Base-by-base conservation (phyloP, 2,113 vertebrate genomes). In the Hippocampus comes region DNA sequence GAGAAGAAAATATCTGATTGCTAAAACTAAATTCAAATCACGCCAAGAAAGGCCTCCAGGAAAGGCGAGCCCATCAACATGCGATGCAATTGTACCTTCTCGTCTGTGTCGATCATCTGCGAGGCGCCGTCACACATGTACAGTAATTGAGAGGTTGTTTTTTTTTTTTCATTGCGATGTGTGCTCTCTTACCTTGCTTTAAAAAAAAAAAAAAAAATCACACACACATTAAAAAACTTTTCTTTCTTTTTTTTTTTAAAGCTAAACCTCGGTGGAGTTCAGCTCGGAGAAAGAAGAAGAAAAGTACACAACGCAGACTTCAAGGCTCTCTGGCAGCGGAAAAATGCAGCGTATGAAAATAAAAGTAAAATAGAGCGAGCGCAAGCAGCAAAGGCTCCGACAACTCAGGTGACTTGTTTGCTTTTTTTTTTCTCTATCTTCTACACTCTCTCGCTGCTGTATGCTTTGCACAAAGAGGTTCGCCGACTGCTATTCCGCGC, bases 401-500 rank as follows among this genome's bases (percentile, higher is more conserved):
- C 77, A 89, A 87, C 88, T 87, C 90, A 91, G 89, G 89, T 90
- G 89, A 90, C 86, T 89, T 86, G 87, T 84, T 89, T 87, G 89
- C 89, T 88, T 90, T 90, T 80, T 86, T 60, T 60, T 72, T 63
- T 56, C 12, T 64, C 1, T 10, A 4, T 71, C 21, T 80, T 75
- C 12, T 70, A 77, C 70, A 84, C 82, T 77, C 75, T 84, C 85
- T 87, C 84, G 75, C 83, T 83, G 88, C 77, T 71, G 89, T 91
- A 83, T 91, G 88, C 91, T 91, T 91, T 92, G 90, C 87, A 92
- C 89, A 92, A 92, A 92, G 92, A 92, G 17, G 7, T 27, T 61
- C 27, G 57, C 12, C 27, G 4, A 30, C 57, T 60, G n/a, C 53
- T 23, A 56, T n/a, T 11, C 53, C 25, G 2, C n/a, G 14, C 57